Evolutionary conservation across 2,888 invertebrate species (phyloP).

Genomic region (Drosophila nigritarsus): DNA sequence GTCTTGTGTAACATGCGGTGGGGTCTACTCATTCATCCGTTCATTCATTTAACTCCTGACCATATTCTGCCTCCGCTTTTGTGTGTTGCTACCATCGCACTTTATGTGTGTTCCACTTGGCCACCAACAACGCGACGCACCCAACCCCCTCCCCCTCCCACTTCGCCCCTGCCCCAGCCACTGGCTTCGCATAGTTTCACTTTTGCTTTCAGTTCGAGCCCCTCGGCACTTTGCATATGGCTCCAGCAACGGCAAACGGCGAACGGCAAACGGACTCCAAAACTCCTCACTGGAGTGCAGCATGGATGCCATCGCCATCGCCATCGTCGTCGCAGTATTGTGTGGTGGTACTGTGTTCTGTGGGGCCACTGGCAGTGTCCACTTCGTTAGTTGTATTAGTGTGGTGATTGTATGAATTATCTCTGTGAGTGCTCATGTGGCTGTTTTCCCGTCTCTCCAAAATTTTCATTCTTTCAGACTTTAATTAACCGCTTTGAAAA

Average conservation of each 20-base stretch:
- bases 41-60: conserved; percentile 75
- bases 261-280: conserved; percentile 13
- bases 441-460: not conserved
- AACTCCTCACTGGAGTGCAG: conserved; percentile 25
- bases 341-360: not conserved
- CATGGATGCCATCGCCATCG: conserved; percentile 23
- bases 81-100: conserved; percentile 36
- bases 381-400: conserved; percentile 79
- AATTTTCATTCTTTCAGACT: not conserved
- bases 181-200: conserved; percentile 67
- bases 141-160: not conserved
- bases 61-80: conserved; percentile 56
- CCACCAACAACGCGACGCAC: conserved; percentile 13
- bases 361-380: conserved; percentile 49
- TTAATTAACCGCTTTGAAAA: not conserved
- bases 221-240: conserved; percentile 57
- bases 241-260: not conserved
- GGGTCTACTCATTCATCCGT: conserved; percentile 80
- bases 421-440: not conserved
- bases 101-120: conserved; percentile 54
- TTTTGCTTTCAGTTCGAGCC: conserved; percentile 71
- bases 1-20: conserved; percentile 77
- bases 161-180: not conserved
- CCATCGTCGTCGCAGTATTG: not conserved
- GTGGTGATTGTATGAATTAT: conserved; percentile 48